phyloP scores from a whole-genome alignment of 2,888 invertebrate species.

The Apodemia zela region DNA sequence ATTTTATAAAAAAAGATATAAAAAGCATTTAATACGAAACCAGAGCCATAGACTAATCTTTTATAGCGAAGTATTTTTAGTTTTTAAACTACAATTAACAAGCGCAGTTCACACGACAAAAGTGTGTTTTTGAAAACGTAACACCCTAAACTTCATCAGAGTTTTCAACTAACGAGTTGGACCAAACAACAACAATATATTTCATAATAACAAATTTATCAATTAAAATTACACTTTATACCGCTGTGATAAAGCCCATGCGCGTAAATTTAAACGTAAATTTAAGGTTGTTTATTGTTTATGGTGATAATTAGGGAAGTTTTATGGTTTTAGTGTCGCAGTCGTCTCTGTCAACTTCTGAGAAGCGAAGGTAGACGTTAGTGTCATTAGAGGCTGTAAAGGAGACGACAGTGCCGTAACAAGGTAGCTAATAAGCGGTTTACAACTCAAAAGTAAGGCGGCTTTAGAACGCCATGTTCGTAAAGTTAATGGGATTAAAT shows the following conservation, averaged over 20 bases:
- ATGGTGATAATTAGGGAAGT: slow-evolving; percentile 64
- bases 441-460: slow-evolving; percentile 42
- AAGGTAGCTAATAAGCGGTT: slow-evolving; percentile 35
- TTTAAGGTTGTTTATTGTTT: slow-evolving; percentile 44
- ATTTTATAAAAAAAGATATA: no score
- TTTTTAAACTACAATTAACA: not conserved
- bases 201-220: not conserved
- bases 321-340: slow-evolving; percentile 67
- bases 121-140: not conserved
- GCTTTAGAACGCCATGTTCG: not conserved
- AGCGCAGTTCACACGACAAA: slow-evolving; percentile 11
- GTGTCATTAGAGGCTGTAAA: slow-evolving; percentile 73
- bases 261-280: not conserved
- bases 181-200: slow-evolving; percentile 28
- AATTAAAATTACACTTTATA: slow-evolving; percentile 24
- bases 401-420: slow-evolving; percentile 52
- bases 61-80: no score
- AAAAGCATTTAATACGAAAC: no score
- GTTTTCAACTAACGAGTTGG: slow-evolving; percentile 55
- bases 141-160: slow-evolving; percentile 41
- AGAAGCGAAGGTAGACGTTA: slow-evolving; percentile 47
- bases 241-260: not conserved
- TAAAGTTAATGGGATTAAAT: slow-evolving; percentile 3
- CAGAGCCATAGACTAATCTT: no score
- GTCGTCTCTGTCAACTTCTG: slow-evolving; percentile 68